Evolutionary conservation across 2,888 invertebrate species (phyloP), one percentile per base, ranked within the genome.

Genomic region (Oxytorus armatus): DNA sequence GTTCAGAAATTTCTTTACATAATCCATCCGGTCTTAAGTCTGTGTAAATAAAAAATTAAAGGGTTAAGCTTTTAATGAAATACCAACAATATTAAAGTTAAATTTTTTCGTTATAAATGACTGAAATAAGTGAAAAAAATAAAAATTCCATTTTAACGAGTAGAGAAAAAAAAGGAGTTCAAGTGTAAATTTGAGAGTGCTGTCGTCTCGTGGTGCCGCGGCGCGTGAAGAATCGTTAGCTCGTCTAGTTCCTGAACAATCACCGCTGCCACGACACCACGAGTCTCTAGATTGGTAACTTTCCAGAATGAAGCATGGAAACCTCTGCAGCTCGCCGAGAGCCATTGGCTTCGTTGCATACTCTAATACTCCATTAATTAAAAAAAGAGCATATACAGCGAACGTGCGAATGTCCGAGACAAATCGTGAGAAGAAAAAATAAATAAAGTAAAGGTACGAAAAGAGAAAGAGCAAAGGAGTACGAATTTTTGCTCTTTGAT

Each of bases 191-290:
- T n/a, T 33, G 16, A 36, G 21, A 21, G 47, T 3, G 18, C 55
- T 73, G 77, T 82, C 77, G 85, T 82, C 78, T 73, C 77, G 88
- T 88, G 88, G 87, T 86, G 88, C 87, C 88, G 55, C 88, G 82
- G 51, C 63, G 85, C 83, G 88, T 73, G 72, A 51, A 68, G 63
- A 82, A 49, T 53, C 49, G 82, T 44, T 53, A 61, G 29, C 53
- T 68, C 72, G 44, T 76, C 61, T 51, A 57, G n/a, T 21, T 75
- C 39, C 14, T 8, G 7, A 25, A 36, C 29, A 29, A 65, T 10
- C 11, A n/a, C 11, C 14, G 59, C 49, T 39, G 49, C 61, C 47
- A 42, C 63, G 53, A 73, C 33, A n/a, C n/a, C n/a, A n/a, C 21
- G 47, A 14, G 39, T 33, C 25, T 59, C 79, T 81, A 82, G 74